These are phyloP conservation scores for Eidolon helvum DNA, from an alignment of 2,113 vertebrate species.

Conservation along the genomic window DNA sequence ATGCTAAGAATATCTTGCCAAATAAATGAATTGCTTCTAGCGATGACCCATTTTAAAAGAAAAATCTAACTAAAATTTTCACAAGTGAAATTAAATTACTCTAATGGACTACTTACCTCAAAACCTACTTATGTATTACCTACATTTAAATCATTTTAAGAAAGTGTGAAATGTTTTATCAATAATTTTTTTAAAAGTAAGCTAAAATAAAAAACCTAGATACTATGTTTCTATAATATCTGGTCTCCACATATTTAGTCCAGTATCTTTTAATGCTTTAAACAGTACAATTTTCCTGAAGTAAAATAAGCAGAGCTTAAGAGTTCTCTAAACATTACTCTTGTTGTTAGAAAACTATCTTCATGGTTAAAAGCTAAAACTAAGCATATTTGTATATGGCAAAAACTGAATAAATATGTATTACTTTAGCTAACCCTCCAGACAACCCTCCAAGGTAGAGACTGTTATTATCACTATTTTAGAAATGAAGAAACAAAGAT, in stretches of 20 bases:
- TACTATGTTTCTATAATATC: not conserved
- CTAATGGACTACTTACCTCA: constrained; percentile 63
- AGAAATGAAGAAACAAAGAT: not conserved
- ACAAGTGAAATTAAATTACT: constrained; percentile 71
- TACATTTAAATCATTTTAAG: constrained; percentile 49
- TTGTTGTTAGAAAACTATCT: not conserved
- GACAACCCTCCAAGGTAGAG: not conserved
- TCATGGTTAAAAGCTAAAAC: not conserved
- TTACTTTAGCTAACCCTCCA: not conserved
- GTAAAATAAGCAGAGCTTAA: not conserved
- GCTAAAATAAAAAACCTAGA: not conserved
- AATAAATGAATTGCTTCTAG: constrained; percentile 67
- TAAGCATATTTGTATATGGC: not conserved
- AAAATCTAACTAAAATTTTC: constrained; percentile 59
- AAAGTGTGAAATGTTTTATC: constrained; percentile 47
- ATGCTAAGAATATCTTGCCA: constrained; percentile 55
- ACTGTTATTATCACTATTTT: not conserved
- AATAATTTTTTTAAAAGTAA: not conserved
- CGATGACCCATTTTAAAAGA: constrained; percentile 63
- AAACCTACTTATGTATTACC: constrained; percentile 61
- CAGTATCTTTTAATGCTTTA: not conserved
- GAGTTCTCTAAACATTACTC: not conserved
- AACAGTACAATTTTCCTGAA: not conserved
- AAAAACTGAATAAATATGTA: not conserved
- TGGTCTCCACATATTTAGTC: not conserved